Evolutionary conservation across 1,140 invertebrate species (phyloP).

Genomic region (Drosophila insularis): DNA sequence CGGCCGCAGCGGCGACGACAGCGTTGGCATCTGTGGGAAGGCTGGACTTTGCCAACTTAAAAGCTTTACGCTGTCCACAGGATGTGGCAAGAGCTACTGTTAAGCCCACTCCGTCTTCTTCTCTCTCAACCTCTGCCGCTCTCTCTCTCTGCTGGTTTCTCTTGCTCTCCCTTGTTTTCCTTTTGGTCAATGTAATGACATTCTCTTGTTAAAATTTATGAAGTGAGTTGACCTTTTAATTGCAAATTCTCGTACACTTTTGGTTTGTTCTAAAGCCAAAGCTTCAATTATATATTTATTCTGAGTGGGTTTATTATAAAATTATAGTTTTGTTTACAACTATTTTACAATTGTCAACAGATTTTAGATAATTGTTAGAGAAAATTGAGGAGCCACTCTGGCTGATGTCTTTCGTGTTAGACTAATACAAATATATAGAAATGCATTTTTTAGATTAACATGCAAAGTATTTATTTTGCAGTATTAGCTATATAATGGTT

Average conservation of each 20-base stretch:
- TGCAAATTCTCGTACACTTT: slow-evolving; percentile 51
- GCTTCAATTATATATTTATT: not conserved
- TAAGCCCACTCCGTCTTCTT: slow-evolving; percentile 38
- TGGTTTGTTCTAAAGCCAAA: not conserved
- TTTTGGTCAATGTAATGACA: slow-evolving; percentile 22
- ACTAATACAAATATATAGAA: too few species aligned
- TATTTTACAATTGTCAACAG: too few species aligned
- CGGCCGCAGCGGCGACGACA: not conserved
- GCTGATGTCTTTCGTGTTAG: too few species aligned
- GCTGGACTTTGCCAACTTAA: slow-evolving; percentile 67
- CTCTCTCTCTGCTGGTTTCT: not conserved
- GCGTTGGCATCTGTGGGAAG: slow-evolving; percentile 16
- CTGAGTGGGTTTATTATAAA: not conserved
- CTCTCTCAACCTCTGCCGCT: not conserved
- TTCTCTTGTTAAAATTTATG: slow-evolving; percentile 47
- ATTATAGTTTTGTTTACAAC: not conserved
- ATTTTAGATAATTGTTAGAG: too few species aligned
- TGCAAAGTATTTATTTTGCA: too few species aligned
- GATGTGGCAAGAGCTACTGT: slow-evolving; percentile 62
- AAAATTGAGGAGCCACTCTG: too few species aligned
- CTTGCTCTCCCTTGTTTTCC: not conserved
- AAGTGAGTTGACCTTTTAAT: slow-evolving; percentile 41
- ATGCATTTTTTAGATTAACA: too few species aligned
- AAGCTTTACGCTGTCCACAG: slow-evolving; percentile 75
- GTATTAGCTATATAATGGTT: too few species aligned